A percentile compares a stretch with the other conserved stretches of the same genome.
phyloP scores from a whole-genome alignment of 2,797 vertebrate species.

The Knipowitschia caucasica region DNA sequence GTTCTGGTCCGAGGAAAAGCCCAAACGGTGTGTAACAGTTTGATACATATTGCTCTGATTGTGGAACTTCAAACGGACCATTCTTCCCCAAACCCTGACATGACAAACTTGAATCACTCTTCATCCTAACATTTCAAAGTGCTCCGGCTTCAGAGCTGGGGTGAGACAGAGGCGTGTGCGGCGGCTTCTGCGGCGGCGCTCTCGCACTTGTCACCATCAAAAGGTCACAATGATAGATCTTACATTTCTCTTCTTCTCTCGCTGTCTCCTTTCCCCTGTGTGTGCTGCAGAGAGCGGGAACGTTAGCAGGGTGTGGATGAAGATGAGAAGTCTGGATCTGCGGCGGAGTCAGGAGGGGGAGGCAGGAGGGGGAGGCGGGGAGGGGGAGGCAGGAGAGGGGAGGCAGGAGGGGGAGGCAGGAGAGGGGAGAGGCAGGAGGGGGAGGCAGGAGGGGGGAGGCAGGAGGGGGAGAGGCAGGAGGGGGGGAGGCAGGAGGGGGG shows the following conservation, averaged over 20 bases:
- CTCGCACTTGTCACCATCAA: conserved; percentile 62
- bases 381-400: no score
- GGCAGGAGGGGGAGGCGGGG: no score
- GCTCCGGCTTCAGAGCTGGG: conserved; percentile 1
- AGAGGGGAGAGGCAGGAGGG: no score
- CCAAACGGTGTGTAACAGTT: not conserved
- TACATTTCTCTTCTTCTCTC: conserved; percentile 45
- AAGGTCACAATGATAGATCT: conserved; percentile 67
- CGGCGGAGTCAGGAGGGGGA: conserved; percentile 43
- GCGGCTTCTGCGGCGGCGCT: conserved; percentile 31
- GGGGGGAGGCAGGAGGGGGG: no score
- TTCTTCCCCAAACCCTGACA: conserved; percentile 9
- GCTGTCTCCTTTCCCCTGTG: conserved; percentile 39
- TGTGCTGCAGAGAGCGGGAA: conserved; percentile 43
- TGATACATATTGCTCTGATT: conserved; percentile 6
- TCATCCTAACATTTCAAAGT: conserved; percentile 29
- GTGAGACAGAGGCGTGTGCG: conserved; percentile 31
- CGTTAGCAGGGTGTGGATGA: conserved; percentile 40
- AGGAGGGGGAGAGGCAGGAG: no score
- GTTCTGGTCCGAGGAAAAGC: not conserved
- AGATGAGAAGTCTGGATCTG: conserved; percentile 50
- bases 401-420: no score
- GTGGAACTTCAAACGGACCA: conserved; percentile 16
- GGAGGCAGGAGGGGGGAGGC: no score
- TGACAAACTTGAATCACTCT: conserved; percentile 24